Evolutionary conservation across 1,140 invertebrate species (phyloP).

Genomic region (Vanessa tameamea): DNA sequence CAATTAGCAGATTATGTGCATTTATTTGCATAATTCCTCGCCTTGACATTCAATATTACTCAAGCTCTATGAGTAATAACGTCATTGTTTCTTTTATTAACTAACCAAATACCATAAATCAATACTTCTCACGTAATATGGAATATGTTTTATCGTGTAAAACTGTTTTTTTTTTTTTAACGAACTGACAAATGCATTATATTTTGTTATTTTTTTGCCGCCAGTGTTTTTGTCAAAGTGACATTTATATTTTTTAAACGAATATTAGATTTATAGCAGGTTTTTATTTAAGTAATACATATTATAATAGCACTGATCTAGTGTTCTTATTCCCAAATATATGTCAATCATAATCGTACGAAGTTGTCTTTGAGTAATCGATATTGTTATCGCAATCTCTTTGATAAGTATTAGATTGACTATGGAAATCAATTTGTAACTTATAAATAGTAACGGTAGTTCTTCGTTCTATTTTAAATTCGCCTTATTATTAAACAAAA

Average conservation of each 20-base stretch:
- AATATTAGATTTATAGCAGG: not conserved
- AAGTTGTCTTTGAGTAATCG: not conserved
- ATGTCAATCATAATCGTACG: not conserved
- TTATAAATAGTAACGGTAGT: not conserved
- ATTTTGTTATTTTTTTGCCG: not conserved
- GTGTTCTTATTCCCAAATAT: slow-evolving; percentile 1
- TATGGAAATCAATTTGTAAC: slow-evolving; percentile 4
- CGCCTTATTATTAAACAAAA: not conserved
- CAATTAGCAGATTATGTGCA: slow-evolving; percentile 33
- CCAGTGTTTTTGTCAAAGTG: not conserved
- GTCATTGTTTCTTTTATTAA: slow-evolving; percentile 18
- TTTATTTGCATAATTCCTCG: slow-evolving; percentile 20
- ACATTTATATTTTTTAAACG: not conserved
- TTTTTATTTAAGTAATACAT: not conserved
- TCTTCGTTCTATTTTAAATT: not conserved
- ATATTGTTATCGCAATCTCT: not conserved
- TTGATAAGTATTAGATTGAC: not conserved
- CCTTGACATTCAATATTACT: slow-evolving; percentile 37
- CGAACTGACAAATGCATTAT: too few relatives aligned
- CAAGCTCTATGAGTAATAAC: not conserved
- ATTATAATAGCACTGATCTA: not conserved
- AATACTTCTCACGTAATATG: too few relatives aligned
- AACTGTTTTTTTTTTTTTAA: too few relatives aligned
- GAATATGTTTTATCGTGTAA: too few relatives aligned
- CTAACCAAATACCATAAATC: not conserved